These are phyloP conservation scores for Protodeltote pygarga DNA, from an alignment of 2,888 invertebrate species.

Conservation along the genomic window DNA sequence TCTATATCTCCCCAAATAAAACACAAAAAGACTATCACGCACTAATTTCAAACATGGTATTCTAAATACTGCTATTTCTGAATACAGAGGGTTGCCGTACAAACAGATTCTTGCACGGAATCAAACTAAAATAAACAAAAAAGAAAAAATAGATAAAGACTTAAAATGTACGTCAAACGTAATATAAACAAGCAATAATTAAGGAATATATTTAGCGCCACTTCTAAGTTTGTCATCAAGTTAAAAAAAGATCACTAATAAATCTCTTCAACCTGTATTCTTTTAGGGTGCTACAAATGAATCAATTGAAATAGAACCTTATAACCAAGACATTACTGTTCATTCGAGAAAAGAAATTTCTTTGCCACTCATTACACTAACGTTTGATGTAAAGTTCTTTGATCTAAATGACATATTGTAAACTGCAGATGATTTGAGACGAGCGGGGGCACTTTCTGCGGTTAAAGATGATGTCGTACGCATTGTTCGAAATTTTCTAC, in stretches of 20 bases:
- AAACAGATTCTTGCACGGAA: constrained; percentile 47
- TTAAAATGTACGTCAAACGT: constrained; percentile 63
- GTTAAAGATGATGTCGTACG: constrained; percentile 62
- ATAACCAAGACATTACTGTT: constrained; percentile 40
- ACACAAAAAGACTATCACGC: constrained; percentile 29
- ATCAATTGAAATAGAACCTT: constrained; percentile 56
- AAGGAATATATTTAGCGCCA: constrained; percentile 63
- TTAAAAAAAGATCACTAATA: constrained; percentile 68
- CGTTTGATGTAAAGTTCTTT: constrained; percentile 81
- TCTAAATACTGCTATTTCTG: constrained; percentile 31
- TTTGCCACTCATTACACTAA: constrained; percentile 63
- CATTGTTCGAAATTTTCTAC: constrained; percentile 63
- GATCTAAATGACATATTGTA: constrained; percentile 81
- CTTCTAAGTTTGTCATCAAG: constrained; percentile 75
- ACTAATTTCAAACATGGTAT: constrained; percentile 35
- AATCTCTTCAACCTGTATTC: constrained; percentile 54
- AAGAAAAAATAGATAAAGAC: constrained; percentile 54
- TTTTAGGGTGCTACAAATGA: constrained; percentile 37
- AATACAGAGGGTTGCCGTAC: constrained; percentile 20
- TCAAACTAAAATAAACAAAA: constrained; percentile 50
- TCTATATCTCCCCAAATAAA: constrained; percentile 21
- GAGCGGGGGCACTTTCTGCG: constrained; percentile 67
- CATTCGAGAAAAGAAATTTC: constrained; percentile 53
- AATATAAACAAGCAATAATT: constrained; percentile 69
- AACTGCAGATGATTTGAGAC: constrained; percentile 78